Evolutionary conservation across 2,113 vertebrate species (phyloP), one percentile per base, ranked within the genome.

Genomic region (Cepphus grylle): DNA sequence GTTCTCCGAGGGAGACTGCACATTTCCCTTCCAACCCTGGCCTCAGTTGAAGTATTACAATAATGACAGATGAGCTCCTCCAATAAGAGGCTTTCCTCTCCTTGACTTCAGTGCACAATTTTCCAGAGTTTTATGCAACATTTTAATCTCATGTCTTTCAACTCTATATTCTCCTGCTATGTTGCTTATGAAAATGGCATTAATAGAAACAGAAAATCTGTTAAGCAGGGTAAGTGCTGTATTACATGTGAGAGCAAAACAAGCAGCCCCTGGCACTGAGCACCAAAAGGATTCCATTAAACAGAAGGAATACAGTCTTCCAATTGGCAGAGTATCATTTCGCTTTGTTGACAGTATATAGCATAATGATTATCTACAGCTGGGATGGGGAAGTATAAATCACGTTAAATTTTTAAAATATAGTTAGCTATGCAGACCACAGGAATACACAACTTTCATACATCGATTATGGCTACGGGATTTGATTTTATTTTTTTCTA

Each of bases 51-150:
- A 94, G 86, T 80, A 94, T 95, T 97, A 92, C 90, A 76, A 81
- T 93, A 97, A 93, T 90, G 93, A 97, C 91, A 97, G 96, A 97
- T 96, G 83, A 97, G 45, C 92, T 95, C 96, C 87, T 95, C 85
- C 90, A 96, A 82, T 96, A 97, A 96, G 92, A 97, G 45, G 94
- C 92, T 97, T 90, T 97, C 81, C 80, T 96, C 97, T 78, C 66
- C 95, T 96, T 97, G 93, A 97, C 84, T 88, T 89, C 81, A 88
- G 27, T 81, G 72, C 34, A 89, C 38, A 55, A 36, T 93, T 95
- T 97, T 83, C 81, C 94, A 96, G 86, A 97, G 71, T 96, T 86
- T 86, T 97, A 65, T 11, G 86, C 96, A 96, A 91, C 88, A 62
- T 95, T 96, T 89, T 97, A 74, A 95, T 83, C 90, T 97, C 58